Base-by-base conservation (phyloP, 2,797 vertebrate genomes). In the Sebastiscus albofasciatus region DNA sequence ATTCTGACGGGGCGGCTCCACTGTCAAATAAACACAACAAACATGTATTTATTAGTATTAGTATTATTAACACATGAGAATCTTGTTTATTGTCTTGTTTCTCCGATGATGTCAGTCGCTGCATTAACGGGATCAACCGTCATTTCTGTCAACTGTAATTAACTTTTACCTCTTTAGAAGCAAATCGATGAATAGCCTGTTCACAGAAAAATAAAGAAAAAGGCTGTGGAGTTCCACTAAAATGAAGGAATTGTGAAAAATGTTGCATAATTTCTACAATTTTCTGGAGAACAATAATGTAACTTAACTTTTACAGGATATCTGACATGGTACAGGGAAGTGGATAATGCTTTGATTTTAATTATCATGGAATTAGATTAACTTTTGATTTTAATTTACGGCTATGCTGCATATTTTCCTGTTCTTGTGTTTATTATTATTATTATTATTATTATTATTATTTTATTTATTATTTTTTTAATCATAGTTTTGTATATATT, bases 1-100 rank as follows among this genome's bases (percentile, higher is more conserved):
- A 87, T 97, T 97, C 85, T 97, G 94, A 71, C 94, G 90, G 2
- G 95, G 96, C 6, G 96, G 95, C 83, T 96, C 97, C 33, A 94
- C 98, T 99, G 92, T 72, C 24, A 67, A 81, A 65, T 18, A 72
- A 55, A 81, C 49, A 87, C 8, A 75, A 68, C 11, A 87, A 55
- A 75, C 7, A 56, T 8, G 4, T 4, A 69, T 82, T 34, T 5
- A 26, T 34, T 8, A 14, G 26, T 18, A 42, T 42, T 42, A 26
- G 34, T n/a, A 14, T 42, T n/a, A 29, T 18, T 31, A 61, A 16
- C 18, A 58, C 3, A 22, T 5, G 14, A 31, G 14, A 59, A 36
- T 33, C 26, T 22, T 20, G 8, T 20, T 64, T 39, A 49, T 7
- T 36, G 14, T 27, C 29, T 72, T 22, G 22, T 13, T 20, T 27